Evolutionary conservation across 2,113 vertebrate species (phyloP), one percentile per base, ranked within the genome.

Genomic region (Prunella fulvescens): DNA sequence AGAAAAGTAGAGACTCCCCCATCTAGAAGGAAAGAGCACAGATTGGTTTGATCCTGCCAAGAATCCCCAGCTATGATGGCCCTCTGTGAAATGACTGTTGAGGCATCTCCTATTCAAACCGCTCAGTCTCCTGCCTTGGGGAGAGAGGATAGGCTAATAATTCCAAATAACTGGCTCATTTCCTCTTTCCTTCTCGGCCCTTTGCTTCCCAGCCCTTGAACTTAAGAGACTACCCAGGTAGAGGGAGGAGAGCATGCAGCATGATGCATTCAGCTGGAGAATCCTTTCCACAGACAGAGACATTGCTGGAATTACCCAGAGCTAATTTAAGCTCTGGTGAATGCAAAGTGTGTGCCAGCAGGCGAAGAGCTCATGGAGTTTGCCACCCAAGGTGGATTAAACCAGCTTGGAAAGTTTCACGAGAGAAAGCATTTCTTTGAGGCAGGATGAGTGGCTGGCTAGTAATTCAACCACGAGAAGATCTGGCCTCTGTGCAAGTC

Each of bases 351-450:
- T 85, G 69, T 92, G 91, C 95, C 95, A 97, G 72, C 76, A 94
- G 88, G 88, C 90, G 29, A 93, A 96, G 81, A 95, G 65, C 74
- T 94, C 89, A 84, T 92, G 85, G 62, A 95, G 94, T 93, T 95
- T 96, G 93, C 97, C 97, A 98, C 97, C 97, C 97, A 97, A 96
- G 71, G 90, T 97, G 96, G 94, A 94, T 95, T 98, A 95, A 95
- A 97, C 94, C 93, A 97, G 95, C 91, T 97, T 98, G 96, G 96
- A 95, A 77, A 82, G 50, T 92, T 96, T 95, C 61, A 70, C 1
- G 7, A 91, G 95, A 95, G 87, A 97, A 97, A 97, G 56, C 85
- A 76, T 95, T 97, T 96, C 88, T 94, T 88, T 93, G 93, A 94
- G 95, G 95, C 58, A 91, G 58, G 67, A 85, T 96, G 91, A 95